Percentiles rank a stretch among this genome's conserved stretches.
Evolutionary conservation across 2,888 invertebrate species (phyloP).

Genomic region (Physocephala rufipes): DNA sequence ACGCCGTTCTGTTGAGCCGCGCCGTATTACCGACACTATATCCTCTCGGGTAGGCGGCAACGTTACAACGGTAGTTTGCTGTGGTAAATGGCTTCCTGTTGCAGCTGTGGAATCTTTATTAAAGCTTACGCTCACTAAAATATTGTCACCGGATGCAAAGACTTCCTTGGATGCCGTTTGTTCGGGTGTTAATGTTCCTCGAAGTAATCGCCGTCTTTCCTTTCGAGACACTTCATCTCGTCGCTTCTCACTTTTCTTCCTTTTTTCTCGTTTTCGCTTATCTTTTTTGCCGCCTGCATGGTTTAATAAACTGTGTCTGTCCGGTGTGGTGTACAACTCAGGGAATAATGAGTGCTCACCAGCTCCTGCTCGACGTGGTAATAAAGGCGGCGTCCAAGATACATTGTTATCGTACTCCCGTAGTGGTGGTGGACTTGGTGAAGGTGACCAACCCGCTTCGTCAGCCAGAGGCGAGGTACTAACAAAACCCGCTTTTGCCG

Average conservation of each 20-base stretch:
- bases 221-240: conserved; percentile 50
- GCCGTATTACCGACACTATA: conserved; percentile 53
- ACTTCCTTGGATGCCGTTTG: conserved; percentile 84
- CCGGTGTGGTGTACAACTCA: conserved; percentile 34
- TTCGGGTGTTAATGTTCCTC: conserved; percentile 64
- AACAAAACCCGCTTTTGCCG: conserved; percentile 36
- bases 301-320: conserved; percentile 49
- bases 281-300: conserved; percentile 60
- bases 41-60: conserved; percentile 62
- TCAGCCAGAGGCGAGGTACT: conserved; percentile 38
- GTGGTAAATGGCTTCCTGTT: conserved; percentile 45
- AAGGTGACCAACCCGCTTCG: conserved; percentile 68
- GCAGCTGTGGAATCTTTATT: conserved; percentile 70
- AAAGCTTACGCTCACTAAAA: conserved; percentile 91
- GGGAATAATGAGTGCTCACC: conserved; percentile 36
- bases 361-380: conserved; percentile 49
- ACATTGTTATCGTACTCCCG: conserved; percentile 58
- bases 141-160: conserved; percentile 92
- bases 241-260: conserved; percentile 63
- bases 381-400: conserved; percentile 74
- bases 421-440: conserved; percentile 68
- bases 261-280: conserved; percentile 59
- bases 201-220: conserved; percentile 60
- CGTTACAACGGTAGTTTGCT: conserved; percentile 64
- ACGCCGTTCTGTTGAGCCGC: conserved; percentile 54